Evolutionary conservation across 2,797 vertebrate species (phyloP), one percentile per base, ranked within the genome.

Genomic region (Sebastes steindachneri): DNA sequence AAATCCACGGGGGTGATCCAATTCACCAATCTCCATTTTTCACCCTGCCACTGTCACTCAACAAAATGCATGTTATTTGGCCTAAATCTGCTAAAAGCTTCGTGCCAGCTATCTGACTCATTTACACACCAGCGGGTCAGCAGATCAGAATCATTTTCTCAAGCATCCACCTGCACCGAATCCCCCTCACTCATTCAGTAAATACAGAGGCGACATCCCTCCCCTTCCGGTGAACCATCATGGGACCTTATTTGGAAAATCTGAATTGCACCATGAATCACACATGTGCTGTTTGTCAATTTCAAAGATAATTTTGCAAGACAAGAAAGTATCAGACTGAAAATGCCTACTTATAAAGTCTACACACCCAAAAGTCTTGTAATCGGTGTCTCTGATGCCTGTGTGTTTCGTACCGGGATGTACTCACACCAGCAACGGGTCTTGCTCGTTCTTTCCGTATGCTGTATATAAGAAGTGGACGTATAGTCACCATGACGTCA

Each of bases 31-130:
- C 69, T 80, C 41, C 11, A 37, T 54, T 77, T 79, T 75, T 72
- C 74, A 72, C 58, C 48, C 53, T 51, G 82, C 55, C 14, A 25
- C 82, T 80, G 83, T 89, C 86, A 81, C 69, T 92, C 83, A 78
- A 58, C 51, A 31, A 70, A 85, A 82, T 57, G 60, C 35, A 37
- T 62, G 59, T 53, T 72, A 73, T 87, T 83, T 85, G 82, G 82
- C 65, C 55, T 69, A 60, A 82, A 86, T 83, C 62, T 37, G 53
- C 58, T 62, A 26, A 86, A 83, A 83, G 79, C 69, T 72, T 74
- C 5, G 2, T 74, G 87, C 79, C 69, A 76, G 71, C 53, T 81
- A 75, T 85, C 53, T 77, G 66, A 88, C 74, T 83, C 81, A 82
- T 83, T 82, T 57, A 77, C 68, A 64, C 64, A 66, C 68, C 15